A percentile compares a stretch with the other conserved stretches of the same genome.
Evolutionary conservation across 2,113 vertebrate genomes (phyloP).

Genomic region (Peromyscus polionotus): DNA sequence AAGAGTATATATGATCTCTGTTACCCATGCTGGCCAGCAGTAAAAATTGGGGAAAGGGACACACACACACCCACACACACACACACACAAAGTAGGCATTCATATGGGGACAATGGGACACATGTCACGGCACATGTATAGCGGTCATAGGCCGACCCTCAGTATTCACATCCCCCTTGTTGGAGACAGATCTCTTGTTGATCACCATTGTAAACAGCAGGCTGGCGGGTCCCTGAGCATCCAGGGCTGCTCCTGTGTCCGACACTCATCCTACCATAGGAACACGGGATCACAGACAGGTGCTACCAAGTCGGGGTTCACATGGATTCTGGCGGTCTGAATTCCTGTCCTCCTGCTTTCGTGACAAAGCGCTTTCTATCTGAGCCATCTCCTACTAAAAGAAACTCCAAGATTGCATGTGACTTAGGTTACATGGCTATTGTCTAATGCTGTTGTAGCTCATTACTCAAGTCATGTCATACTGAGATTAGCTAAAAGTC

Average conservation of each 20-base stretch:
- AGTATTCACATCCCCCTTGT: neutral
- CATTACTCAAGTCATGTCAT: neutral
- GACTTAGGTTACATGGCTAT: neutral
- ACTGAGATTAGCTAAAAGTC: neutral
- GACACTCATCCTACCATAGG: neutral
- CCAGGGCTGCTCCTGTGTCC: neutral
- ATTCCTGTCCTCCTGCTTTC: neutral
- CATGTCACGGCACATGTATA: neutral
- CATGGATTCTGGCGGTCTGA: neutral
- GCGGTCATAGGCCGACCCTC: neutral
- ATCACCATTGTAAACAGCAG: neutral
- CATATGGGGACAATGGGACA: neutral
- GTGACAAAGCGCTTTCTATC: neutral
- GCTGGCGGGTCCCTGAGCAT: neutral
- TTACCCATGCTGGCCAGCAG: neutral
- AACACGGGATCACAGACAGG: neutral
- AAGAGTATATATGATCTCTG: neutral
- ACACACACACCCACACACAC: neutral
- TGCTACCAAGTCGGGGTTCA: neutral
- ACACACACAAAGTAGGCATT: neutral
- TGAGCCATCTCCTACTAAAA: neutral
- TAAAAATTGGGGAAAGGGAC: neutral
- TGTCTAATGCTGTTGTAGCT: neutral
- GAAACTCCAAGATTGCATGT: neutral
- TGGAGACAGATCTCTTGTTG: neutral